Base-by-base conservation (phyloP, 2,113 vertebrate genomes). In the Cnemophilus loriae region DNA sequence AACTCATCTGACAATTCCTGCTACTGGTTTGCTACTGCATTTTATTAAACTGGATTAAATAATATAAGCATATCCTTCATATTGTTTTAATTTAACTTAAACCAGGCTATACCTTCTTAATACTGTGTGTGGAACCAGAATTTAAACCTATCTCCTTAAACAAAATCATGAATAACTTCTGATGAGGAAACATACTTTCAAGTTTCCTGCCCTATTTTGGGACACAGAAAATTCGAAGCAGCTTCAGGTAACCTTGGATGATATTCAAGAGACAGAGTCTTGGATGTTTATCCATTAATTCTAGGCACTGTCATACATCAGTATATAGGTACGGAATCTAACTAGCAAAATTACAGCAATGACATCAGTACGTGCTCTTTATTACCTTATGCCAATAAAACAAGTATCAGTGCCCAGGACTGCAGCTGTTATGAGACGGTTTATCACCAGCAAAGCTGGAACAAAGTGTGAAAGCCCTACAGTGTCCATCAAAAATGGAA, bases 21-120 rank as follows among this genome's bases (percentile, higher is more conserved):
- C 7, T 46, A 26, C 11, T 33, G 5, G 11, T n/a, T n/a, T n/a
- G n/a, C n/a, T n/a, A n/a, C n/a, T 35, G 4, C 5, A 50, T 81
- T 64, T 87, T 47, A 27, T 39, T 28, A 8, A 60, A 44, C 24
- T 57, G 65, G 19, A 56, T 42, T 30, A 76, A 82, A 42, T 14
- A n/a, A 17, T 15, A 32, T 2, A 42, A 50, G 39, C 3, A 3
- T 16, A 35, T 18, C 3, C 1, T 60, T 65, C 8, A 4, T 53
- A 16, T 61, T 83, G 27, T 50, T 74, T 15, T 63, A 5, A 13
- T 35, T 59, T 59, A 23, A 37, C 7, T 55, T 77, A n/a, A 3
- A 42, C 78, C 14, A 41, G 42, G 33, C 10, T 42, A 6, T 32
- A 47, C 8, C 4, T 27, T 87, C 37, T 77, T 39, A 68, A 22